Evolutionary conservation across 2,113 vertebrate species (phyloP).

Genomic region (Casuarius casuarius): DNA sequence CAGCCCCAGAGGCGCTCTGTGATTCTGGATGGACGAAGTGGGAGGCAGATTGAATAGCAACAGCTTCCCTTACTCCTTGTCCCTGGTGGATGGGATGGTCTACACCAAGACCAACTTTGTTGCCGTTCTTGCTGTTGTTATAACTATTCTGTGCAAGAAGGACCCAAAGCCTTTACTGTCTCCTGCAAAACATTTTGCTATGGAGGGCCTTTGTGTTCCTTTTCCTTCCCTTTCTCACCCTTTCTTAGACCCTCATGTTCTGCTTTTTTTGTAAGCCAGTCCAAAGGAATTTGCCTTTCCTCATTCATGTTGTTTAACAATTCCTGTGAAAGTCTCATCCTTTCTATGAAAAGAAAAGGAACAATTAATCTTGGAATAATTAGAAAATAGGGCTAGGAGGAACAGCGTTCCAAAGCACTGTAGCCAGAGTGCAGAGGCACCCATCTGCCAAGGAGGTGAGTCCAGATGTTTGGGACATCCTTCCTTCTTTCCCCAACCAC

Average conservation of each 20-base stretch:
- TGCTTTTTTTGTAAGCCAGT: not conserved
- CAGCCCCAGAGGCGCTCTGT: constrained; percentile 97
- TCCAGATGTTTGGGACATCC: not conserved
- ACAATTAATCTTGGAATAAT: not conserved
- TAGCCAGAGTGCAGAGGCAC: not conserved
- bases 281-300: constrained; percentile 15
- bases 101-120: constrained; percentile 19
- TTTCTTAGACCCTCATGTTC: not conserved
- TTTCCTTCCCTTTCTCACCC: constrained; percentile 21
- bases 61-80: not conserved
- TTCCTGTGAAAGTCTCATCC: constrained; percentile 19
- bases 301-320: constrained; percentile 38
- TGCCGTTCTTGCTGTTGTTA: constrained; percentile 41
- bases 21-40: constrained; percentile 94
- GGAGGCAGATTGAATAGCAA: constrained; percentile 91
- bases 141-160: constrained; percentile 43
- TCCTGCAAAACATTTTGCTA: constrained; percentile 45
- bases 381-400: not conserved
- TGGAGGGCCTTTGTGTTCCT: constrained; percentile 28
- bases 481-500: not conserved
- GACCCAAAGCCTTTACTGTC: not conserved
- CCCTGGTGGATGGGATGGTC: not conserved
- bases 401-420: not conserved
- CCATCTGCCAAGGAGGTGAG: not conserved
- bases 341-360: not conserved